These are phyloP conservation scores for Dendroctonus ponderosae DNA, from an alignment of 1,140 invertebrate species.

Conservation along the genomic window DNA sequence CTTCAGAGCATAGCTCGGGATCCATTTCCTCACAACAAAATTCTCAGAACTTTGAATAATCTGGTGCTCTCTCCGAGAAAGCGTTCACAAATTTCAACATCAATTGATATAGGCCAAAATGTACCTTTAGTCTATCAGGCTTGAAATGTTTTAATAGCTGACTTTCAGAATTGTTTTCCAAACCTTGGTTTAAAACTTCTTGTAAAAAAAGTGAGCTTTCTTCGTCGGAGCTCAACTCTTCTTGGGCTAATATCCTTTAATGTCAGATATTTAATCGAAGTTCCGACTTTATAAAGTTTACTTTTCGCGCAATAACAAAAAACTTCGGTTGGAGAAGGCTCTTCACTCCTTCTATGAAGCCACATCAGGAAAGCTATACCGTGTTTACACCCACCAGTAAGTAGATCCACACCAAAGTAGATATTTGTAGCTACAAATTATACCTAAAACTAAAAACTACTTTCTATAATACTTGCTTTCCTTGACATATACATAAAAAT, in stretches of 20 bases:
- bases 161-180: slow-evolving; percentile 26
- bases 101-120: slow-evolving; percentile 13
- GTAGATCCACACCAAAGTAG: too few relatives aligned
- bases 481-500: too few relatives aligned
- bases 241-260: slow-evolving; percentile 23
- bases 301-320: slow-evolving; percentile 41
- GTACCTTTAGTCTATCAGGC: slow-evolving; percentile 4
- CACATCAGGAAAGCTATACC: slow-evolving; percentile 48
- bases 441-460: too few relatives aligned
- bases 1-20: slow-evolving; percentile 29
- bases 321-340: slow-evolving; percentile 44
- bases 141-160: slow-evolving; percentile 28
- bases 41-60: slow-evolving; percentile 31
- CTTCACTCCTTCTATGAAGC: slow-evolving; percentile 47
- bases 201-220: slow-evolving; percentile 33
- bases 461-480: too few relatives aligned
- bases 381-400: slow-evolving; percentile 45
- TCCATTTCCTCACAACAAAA: slow-evolving; percentile 34
- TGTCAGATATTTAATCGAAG: slow-evolving; percentile 33
- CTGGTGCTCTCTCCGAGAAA: neutral
- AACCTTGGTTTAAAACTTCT: slow-evolving; percentile 23
- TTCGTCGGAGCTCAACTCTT: slow-evolving; percentile 8
- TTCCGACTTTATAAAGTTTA: too few relatives aligned
- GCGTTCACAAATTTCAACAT: slow-evolving; percentile 9
- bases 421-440: too few relatives aligned